phyloP scores from a whole-genome alignment of 2,113 vertebrate species.

The Cyanoramphus novaezelandiae region DNA sequence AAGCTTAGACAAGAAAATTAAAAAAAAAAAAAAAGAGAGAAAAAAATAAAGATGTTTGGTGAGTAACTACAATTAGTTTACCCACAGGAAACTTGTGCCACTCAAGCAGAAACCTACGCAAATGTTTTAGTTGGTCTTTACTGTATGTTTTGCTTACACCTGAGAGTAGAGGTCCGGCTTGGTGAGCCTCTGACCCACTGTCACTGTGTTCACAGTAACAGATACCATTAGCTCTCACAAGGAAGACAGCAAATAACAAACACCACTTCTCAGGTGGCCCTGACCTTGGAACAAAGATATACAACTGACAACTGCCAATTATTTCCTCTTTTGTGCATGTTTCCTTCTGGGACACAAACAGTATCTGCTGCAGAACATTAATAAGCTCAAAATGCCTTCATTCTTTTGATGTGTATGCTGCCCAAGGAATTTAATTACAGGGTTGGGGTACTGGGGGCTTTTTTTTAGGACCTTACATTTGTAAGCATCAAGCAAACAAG shows the following conservation, averaged over 20 bases:
- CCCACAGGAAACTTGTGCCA: not conserved
- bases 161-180: not conserved
- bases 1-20: not conserved
- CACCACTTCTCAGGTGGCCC: not conserved
- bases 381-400: not conserved
- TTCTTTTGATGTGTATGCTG: not conserved
- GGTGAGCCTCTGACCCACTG: not conserved
- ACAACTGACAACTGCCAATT: not conserved
- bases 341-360: not conserved
- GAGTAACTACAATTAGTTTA: not conserved
- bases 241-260: not conserved
- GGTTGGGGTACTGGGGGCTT: not conserved
- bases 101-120: not conserved
- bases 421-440: not conserved
- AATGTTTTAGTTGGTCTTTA: not conserved
- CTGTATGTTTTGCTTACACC: not conserved
- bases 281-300: not conserved
- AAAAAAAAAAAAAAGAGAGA: not conserved
- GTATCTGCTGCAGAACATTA: not conserved
- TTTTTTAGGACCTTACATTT: not conserved
- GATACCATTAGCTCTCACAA: not conserved
- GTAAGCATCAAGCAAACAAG: not conserved
- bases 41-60: not conserved
- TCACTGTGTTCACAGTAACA: not conserved
- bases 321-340: not conserved